Conservation (phyloP, 2,888 invertebrate species). For the Zaprionus bogoriensis region DNA sequence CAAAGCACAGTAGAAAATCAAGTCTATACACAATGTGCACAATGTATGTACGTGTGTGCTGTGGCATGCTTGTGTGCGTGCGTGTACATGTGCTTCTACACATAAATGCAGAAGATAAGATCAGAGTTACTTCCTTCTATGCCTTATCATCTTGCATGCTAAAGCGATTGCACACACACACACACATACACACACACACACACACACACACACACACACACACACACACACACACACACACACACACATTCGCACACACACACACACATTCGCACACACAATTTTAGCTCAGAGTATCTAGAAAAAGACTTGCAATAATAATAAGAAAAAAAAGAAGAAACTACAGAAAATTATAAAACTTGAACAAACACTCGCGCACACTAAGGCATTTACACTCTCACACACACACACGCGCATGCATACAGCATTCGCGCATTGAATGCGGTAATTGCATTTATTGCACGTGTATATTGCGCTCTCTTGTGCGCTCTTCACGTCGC, state of each 20-base stretch:
- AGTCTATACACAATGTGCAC: neutral
- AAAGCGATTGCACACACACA: conserved; percentile 21
- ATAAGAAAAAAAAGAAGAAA: neutral
- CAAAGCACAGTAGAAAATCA: neutral
- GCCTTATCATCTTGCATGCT: conserved; percentile 39
- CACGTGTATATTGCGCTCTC: conserved; percentile 52
- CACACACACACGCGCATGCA: conserved; percentile 6
- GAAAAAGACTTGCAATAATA: conserved; percentile 15
- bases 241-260: conserved; percentile 7
- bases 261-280: conserved; percentile 6
- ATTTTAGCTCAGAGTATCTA: neutral
- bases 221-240: too few relatives aligned
- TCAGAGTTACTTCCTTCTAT: conserved; percentile 14
- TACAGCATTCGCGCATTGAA: conserved; percentile 42
- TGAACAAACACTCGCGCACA: conserved; percentile 24
- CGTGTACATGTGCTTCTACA: neutral
- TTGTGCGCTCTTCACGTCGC: neutral
- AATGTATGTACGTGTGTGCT: neutral
- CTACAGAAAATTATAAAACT: conserved; percentile 61
- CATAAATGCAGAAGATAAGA: conserved; percentile 30
- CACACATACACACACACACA: too few relatives aligned
- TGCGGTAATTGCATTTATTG: conserved; percentile 77
- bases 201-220: too few relatives aligned
- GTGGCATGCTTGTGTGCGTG: neutral
- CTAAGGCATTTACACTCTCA: conserved; percentile 4